Conservation (phyloP, 2,797 vertebrate species). For the Hapalemur alaotrensis region DNA sequence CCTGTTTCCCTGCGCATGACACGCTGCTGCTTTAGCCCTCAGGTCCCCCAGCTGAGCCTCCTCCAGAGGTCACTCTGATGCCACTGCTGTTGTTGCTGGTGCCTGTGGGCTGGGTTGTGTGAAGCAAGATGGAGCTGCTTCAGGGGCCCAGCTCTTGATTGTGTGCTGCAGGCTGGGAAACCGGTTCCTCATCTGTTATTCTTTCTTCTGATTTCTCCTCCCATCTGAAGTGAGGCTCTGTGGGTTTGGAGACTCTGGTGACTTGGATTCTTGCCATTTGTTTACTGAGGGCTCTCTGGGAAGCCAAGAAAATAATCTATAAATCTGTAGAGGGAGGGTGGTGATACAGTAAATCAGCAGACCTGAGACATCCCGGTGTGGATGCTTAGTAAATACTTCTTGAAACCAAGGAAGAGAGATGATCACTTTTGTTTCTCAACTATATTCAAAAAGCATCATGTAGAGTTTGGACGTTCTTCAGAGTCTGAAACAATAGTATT, state of each 20-base stretch:
- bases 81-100: conserved; percentile 51
- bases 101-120: background rate
- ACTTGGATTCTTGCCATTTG: conserved; percentile 49
- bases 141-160: background rate
- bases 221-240: conserved; percentile 31
- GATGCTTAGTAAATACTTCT: conserved; percentile 73
- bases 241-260: conserved; percentile 43
- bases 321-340: conserved; percentile 73
- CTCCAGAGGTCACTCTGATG: conserved; percentile 64
- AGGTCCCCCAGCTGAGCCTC: conserved; percentile 61
- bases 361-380: conserved; percentile 48
- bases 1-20: conserved; percentile 41
- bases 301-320: conserved; percentile 65
- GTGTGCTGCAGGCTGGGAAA: background rate
- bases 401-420: conserved; percentile 47
- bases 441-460: background rate
- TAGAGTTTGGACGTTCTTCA: background rate
- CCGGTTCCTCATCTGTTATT: background rate
- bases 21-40: background rate
- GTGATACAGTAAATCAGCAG: conserved; percentile 64
- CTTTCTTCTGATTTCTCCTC: background rate
- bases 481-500: conserved; percentile 16
- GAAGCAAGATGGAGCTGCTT: conserved; percentile 42
- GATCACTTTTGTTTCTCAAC: background rate
- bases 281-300: conserved; percentile 40